Base-by-base conservation (phyloP, 2,797 vertebrate species). In the Pipistrellus pipistrellus region DNA sequence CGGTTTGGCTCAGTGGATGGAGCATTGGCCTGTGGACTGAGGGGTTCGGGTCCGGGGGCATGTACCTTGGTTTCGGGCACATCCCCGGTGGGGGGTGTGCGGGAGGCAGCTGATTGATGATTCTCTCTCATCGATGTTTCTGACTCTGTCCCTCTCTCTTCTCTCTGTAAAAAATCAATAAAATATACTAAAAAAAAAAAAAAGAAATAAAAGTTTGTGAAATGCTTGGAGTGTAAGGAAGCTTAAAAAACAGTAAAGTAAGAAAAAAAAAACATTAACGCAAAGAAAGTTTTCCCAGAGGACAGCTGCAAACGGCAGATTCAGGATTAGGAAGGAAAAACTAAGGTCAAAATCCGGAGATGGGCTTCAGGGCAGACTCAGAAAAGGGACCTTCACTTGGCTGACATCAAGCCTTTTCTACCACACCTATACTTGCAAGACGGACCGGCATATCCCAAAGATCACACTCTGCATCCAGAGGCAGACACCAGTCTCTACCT, bases 241-340 rank as follows among this genome's bases (percentile, higher is more conserved):
- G 75, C 72, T 46, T 27, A 82, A 86, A 53, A 88, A 90, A 87
- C 23, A 32, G 32, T 90, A 92, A 85, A 62, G 9, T 81, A 25
- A 85, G 38, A 44, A n/a, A n/a, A 68, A 75, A 75, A 55, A 71
- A 84, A 32, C 64, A 62, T 62, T 77, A 72, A 84, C 38, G 87
- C n/a, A 75, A 87, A 78, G 32, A 62, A 91, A 72, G 35, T 13
- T 78, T 88, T 30, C 18, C 71, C 18, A 51, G 27, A 35, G 62
- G 30, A 81, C 32, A 66, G 41, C 32, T 80, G 41, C 83, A 71
- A 95, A 92, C 14, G 12, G 23, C 66, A 84, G 32, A 81, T 13
- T 81, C 32, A 86, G 80, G 32, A 82, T 85, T 55, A 75, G 44
- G 59, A 90, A 90, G 51, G 46, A 75, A 84, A 90, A 90, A 32